Conservation (phyloP, 2,113 vertebrate genomes). For the Gnathonemus longibarbis region DNA sequence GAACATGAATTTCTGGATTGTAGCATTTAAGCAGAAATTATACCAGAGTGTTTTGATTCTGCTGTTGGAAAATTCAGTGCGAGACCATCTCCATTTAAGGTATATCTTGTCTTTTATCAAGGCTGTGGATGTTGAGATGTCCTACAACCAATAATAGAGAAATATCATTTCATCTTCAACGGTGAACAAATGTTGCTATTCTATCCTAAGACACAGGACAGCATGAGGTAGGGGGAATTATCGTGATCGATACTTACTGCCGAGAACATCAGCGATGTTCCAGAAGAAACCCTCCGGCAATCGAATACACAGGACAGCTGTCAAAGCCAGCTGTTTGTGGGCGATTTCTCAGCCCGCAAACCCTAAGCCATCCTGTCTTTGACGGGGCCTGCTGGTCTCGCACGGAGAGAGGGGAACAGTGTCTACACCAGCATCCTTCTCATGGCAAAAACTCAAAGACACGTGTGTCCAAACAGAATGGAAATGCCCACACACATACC, state of each 20-base stretch:
- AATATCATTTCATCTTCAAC: background rate
- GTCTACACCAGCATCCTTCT: background rate
- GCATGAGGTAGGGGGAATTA: background rate
- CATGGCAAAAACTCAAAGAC: background rate
- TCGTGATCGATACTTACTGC: constrained; percentile 9
- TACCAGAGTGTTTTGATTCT: background rate
- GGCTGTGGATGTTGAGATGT: background rate
- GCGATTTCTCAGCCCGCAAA: constrained; percentile 4
- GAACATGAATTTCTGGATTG: background rate
- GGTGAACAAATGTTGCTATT: background rate
- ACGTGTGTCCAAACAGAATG: background rate
- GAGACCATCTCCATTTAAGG: background rate
- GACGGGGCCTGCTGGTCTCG: constrained; percentile 6
- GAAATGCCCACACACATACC: background rate
- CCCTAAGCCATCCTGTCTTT: background rate
- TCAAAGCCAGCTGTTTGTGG: background rate
- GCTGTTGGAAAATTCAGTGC: background rate
- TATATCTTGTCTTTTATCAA: background rate
- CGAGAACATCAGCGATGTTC: background rate
- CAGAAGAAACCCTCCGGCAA: background rate
- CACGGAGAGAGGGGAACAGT: background rate
- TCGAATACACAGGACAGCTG: background rate
- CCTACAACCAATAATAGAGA: background rate
- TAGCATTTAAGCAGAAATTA: background rate
- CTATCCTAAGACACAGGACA: background rate